phyloP scores from a whole-genome alignment of 2,888 invertebrate species.

The Lingula anatina region DNA sequence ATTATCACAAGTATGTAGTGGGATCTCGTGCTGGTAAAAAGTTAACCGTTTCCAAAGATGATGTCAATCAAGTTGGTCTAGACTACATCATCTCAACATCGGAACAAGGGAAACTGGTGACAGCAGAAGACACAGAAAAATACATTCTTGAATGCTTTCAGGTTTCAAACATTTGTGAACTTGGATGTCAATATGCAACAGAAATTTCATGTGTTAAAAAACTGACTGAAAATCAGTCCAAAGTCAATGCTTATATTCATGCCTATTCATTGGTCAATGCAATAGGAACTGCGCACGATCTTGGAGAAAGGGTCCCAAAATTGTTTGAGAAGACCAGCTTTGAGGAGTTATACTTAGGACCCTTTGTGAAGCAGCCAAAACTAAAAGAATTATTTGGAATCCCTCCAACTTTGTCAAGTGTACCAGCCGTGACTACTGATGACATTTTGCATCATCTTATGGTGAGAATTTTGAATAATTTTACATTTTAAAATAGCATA shows the following conservation, averaged over 20 bases:
- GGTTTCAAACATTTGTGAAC: too few relatives aligned
- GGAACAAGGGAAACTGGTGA: too few relatives aligned
- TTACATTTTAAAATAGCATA: too few relatives aligned
- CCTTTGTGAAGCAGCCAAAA: constrained; percentile 36
- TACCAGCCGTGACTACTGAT: constrained; percentile 36
- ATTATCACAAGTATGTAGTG: too few relatives aligned
- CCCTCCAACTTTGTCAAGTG: constrained; percentile 29
- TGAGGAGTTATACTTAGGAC: constrained; percentile 34
- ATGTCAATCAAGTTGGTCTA: too few relatives aligned
- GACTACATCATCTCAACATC: too few relatives aligned
- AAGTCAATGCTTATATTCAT: constrained; percentile 38
- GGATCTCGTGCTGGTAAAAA: too few relatives aligned
- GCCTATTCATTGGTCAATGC: constrained; percentile 34
- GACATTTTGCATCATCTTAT: constrained; percentile 32
- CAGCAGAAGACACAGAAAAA: too few relatives aligned
- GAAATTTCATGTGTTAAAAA: constrained; percentile 34
- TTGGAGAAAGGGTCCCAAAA: constrained; percentile 22
- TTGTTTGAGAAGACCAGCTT: constrained; percentile 26
- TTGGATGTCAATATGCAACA: too few relatives aligned
- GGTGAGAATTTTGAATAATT: too few relatives aligned
- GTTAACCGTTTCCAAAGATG: too few relatives aligned
- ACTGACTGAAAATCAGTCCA: constrained; percentile 21
- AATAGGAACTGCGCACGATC: constrained; percentile 38
- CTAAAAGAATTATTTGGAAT: constrained; percentile 39
- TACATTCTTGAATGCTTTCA: too few relatives aligned